phyloP scores from a whole-genome alignment of 2,113 vertebrate species.

The Genyomyrus donnyi region DNA sequence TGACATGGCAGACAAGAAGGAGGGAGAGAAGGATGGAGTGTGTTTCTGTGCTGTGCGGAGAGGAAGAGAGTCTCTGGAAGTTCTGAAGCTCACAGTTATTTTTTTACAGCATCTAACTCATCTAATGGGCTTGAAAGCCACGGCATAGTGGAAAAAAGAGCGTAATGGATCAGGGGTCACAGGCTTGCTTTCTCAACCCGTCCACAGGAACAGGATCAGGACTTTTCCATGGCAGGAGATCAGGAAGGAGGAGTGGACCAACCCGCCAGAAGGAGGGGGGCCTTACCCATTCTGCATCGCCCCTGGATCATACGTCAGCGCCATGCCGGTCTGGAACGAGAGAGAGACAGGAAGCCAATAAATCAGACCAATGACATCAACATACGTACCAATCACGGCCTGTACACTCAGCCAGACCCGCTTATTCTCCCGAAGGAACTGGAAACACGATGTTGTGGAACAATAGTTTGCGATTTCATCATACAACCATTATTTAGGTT shows the following conservation, averaged over 20 bases:
- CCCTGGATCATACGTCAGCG: slow-evolving; percentile 91
- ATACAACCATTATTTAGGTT: background rate
- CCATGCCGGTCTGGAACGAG: slow-evolving; percentile 82
- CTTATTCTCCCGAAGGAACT: background rate
- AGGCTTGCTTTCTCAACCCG: background rate
- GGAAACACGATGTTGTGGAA: background rate
- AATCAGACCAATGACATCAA: slow-evolving; percentile 20
- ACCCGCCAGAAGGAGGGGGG: background rate
- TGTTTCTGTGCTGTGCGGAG: background rate
- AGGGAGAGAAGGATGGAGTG: background rate
- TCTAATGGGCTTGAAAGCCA: background rate
- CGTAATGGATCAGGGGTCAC: background rate
- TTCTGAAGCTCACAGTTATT: background rate
- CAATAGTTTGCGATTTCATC: background rate
- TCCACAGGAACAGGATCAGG: background rate
- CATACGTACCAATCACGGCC: background rate
- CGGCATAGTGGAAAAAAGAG: background rate
- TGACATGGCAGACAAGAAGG: background rate
- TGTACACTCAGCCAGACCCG: background rate
- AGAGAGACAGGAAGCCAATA: slow-evolving; percentile 21
- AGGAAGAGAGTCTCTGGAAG: background rate
- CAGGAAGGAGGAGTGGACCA: background rate
- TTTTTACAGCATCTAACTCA: background rate
- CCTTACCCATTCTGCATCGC: slow-evolving; percentile 96
- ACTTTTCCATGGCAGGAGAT: background rate